Evolutionary conservation across 2,797 vertebrate species (phyloP), one percentile per base, ranked within the genome.

Genomic region (Takifugu rubripes): DNA sequence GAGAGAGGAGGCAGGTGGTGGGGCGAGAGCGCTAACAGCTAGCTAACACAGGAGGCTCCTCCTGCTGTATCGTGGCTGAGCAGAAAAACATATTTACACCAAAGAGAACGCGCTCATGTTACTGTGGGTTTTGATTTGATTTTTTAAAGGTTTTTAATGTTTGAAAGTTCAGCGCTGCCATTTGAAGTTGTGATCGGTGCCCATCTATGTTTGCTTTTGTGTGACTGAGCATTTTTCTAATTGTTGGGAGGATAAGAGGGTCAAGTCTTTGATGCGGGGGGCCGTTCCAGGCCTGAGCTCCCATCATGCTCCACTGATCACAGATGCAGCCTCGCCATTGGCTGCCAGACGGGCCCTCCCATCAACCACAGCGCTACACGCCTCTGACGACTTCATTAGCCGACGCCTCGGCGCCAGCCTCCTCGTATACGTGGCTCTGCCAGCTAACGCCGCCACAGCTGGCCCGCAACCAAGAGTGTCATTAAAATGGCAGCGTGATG

Each of bases 381-480:
- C 88, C 90, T 92, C 92, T 94, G 94, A 99, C 93, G 94, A 94
- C 94, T 97, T 95, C 92, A 97, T 97, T 95, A 95, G 92, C 81
- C 74, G 59, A 87, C 87, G 77, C 16, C 63, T 85, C 78, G 85
- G 85, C 56, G 54, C 70, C 14, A 74, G 83, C 88, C 79, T 31
- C 87, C 77, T 70, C 89, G 86, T 67, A 45, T 72, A 56, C 66
- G 68, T 61, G 9, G 87, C 88, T 86, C 88, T 91, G 91, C 92
- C 88, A 90, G 90, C 89, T 55, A 15, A 72, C n/a, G 49, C 73
- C 61, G 73, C 71, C 75, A 54, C 60, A 43, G 63, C 60, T 70
- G 71, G 64, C 61, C 60, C 56, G 46, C 33, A 64, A 62, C 48
- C 56, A 57, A 53, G 52, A 66, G 40, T 61, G 48, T 10, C 33